A percentile compares a stretch with the other conserved stretches of the same genome.
Conservation (phyloP, 2,113 vertebrate genomes). For the Burhinus oedicnemus region DNA sequence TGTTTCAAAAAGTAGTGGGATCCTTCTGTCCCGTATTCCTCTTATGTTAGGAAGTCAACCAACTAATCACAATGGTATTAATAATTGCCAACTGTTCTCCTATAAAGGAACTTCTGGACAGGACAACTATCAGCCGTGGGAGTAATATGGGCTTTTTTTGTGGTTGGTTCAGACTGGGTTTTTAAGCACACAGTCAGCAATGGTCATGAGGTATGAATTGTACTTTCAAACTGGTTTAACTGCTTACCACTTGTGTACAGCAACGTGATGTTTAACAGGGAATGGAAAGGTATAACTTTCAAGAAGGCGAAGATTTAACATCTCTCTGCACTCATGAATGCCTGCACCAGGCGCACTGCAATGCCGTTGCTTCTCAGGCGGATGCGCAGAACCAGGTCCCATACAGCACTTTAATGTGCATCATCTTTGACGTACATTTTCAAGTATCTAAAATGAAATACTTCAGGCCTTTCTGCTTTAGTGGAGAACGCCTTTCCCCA, state of each 20-base stretch:
- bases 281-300: neutral
- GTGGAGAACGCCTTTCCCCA: neutral
- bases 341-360: neutral
- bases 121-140: neutral
- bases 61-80: neutral
- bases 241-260: neutral
- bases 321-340: accelerated
- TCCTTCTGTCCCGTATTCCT: neutral
- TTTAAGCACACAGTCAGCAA: neutral
- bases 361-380: neutral
- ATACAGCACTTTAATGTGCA: neutral
- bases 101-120: neutral
- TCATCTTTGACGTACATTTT: neutral
- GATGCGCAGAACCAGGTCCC: neutral
- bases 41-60: neutral
- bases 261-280: neutral
- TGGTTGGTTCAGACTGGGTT: neutral
- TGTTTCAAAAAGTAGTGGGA: neutral
- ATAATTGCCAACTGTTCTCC: neutral
- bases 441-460: neutral
- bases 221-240: neutral
- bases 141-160: neutral
- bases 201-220: neutral
- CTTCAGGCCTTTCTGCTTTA: no score
- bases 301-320: neutral